Conservation (phyloP, 2,888 invertebrate genomes). For the Polia nebulosa region DNA sequence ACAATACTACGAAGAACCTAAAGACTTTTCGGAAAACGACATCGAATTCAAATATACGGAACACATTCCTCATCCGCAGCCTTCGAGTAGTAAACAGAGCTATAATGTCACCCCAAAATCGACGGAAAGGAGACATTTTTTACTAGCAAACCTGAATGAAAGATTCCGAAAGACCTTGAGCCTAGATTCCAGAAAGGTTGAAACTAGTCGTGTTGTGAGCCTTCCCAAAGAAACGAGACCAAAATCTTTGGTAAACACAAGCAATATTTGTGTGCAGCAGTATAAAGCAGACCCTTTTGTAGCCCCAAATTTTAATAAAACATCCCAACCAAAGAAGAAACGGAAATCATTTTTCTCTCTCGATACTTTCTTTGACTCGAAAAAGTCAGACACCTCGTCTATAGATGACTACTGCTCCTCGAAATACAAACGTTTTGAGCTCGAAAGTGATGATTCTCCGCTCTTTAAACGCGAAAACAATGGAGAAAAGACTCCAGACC, state of each 20-base stretch:
- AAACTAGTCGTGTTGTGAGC: conserved; percentile 82
- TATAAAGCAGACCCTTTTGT: conserved; percentile 81
- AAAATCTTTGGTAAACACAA: conserved; percentile 87
- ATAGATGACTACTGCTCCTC: conserved; percentile 89
- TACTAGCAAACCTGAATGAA: conserved; percentile 87
- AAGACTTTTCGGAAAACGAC: conserved; percentile 85
- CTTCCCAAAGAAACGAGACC: conserved; percentile 84
- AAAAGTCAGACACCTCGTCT: conserved; percentile 88
- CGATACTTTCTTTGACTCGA: conserved; percentile 89
- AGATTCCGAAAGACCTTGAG: conserved; percentile 89
- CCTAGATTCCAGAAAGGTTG: conserved; percentile 87
- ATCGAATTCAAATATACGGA: conserved; percentile 89
- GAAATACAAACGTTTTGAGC: conserved; percentile 89
- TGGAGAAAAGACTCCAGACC: conserved; percentile 85
- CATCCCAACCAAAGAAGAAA: conserved; percentile 86
- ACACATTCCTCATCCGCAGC: conserved; percentile 85
- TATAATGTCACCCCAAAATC: conserved; percentile 89
- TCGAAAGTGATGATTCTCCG: conserved; percentile 89
- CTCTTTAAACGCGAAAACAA: conserved; percentile 82
- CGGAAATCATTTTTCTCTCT: conserved; percentile 89
- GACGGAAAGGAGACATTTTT: conserved; percentile 84
- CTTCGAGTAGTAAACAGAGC: conserved; percentile 86
- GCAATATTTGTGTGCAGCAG: conserved; percentile 84
- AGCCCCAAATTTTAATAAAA: conserved; percentile 83
- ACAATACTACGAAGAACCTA: conserved; percentile 78